Percentiles rank a stretch among this genome's conserved stretches.
Evolutionary conservation across 1,140 invertebrate species (phyloP).

Genomic region (Pogonomyrmex barbatus): DNA sequence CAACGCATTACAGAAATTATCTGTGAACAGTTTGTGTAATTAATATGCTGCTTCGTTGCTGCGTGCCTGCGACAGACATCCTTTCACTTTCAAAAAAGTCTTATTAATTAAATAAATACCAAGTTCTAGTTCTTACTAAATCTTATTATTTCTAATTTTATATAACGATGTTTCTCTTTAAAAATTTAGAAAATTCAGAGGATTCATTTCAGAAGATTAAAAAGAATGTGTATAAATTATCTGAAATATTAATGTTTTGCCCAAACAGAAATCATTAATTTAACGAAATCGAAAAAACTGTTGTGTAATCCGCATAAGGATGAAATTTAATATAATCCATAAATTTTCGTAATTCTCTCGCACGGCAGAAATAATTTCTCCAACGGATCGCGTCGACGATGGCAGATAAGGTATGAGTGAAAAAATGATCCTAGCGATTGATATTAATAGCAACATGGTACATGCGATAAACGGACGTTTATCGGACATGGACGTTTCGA

Average conservation of each 20-base stretch:
- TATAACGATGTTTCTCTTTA: not conserved
- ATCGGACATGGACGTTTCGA: slow-evolving; percentile 65
- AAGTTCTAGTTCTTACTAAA: not conserved
- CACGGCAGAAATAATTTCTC: slow-evolving; percentile 71
- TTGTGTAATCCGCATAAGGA: not conserved
- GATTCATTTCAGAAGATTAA: not conserved
- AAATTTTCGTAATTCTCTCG: slow-evolving; percentile 7
- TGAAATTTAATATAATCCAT: not conserved
- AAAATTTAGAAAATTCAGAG: not conserved
- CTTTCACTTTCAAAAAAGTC: not conserved
- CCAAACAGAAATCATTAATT: not conserved
- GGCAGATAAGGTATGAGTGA: slow-evolving; percentile 28
- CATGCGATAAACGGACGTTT: slow-evolving; percentile 66
- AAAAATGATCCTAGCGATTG: slow-evolving; percentile 56
- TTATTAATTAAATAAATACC: slow-evolving; percentile 8
- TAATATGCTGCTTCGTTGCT: slow-evolving; percentile 2
- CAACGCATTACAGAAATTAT: slow-evolving; percentile 54
- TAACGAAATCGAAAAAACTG: not conserved
- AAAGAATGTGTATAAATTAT: not conserved
- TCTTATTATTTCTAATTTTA: not conserved
- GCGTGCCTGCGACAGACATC: not conserved
- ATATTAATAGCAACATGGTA: slow-evolving; percentile 69
- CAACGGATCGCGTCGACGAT: slow-evolving; percentile 50
- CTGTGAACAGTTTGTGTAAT: slow-evolving; percentile 30
- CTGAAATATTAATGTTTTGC: not conserved